Base-by-base conservation (phyloP, 2,888 invertebrate genomes). In the Cryptosula pallasiana region DNA sequence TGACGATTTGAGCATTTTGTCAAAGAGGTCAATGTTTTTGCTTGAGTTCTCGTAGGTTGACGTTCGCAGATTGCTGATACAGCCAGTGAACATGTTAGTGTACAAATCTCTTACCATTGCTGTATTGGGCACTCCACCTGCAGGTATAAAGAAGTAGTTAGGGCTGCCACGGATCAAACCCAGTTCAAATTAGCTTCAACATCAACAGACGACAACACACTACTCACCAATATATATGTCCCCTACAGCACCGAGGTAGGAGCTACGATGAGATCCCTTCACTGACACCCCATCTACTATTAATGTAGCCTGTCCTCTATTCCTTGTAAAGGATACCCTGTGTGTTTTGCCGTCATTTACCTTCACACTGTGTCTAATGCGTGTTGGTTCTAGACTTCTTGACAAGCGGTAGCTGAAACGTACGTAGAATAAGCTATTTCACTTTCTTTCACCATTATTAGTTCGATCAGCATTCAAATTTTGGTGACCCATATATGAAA, bases 21-120 rank as follows among this genome's bases (percentile, higher is more conserved):
- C 27, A 32, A 63, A 63, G 63, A 63, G 63, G 34, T 63, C 63
- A 63, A 63, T 63, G 20, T 63, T 32, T n/a, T 63, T 63, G 16
- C 32, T 5, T 13, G 13, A 27, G n/a, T 5, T 32, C 32, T 63
- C 63, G n/a, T 63, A 63, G 32, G 25, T 63, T 3, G 25, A 25
- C 2, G 63, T 29, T 5, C 63, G 20, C 2, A 63, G 25, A n/a
- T 63, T 63, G 32, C 29, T 32, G 32, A 63, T 63, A n/a, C 63
- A 63, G 25, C 63, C 63, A 32, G 29, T 63, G 32, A 63, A 63
- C 5, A 63, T 20, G 3, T 34, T 5, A 32, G 3, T 63, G 34
- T 63, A 32, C 9, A 63, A 32, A 2, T 27, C 32, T 13, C 32
- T 27, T 34, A 63, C 63, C 63, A 63, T 63, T 27, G 29, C n/a